Percentiles rank a stretch among this genome's conserved stretches.
Conservation (phyloP, 2,888 invertebrate species). For the Schizaphis graminum region DNA sequence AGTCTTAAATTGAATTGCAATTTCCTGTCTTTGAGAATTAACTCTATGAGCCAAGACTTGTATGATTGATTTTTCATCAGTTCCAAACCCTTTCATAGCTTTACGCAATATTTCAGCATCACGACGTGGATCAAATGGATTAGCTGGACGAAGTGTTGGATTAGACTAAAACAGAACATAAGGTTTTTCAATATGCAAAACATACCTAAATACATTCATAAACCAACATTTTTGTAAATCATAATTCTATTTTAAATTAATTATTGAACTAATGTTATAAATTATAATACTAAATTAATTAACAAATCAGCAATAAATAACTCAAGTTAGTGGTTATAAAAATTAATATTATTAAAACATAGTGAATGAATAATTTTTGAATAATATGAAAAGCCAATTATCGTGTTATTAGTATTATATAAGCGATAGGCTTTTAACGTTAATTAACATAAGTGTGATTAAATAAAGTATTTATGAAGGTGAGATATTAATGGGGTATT, state of each 20-base stretch:
- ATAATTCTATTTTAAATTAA: conserved; percentile 1
- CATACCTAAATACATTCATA: not conserved
- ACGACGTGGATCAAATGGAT: conserved; percentile 82
- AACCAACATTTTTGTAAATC: not conserved
- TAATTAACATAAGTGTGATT: conserved; percentile 5
- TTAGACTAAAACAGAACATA: conserved; percentile 74
- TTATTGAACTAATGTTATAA: conserved; percentile 9
- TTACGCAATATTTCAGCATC: conserved; percentile 87
- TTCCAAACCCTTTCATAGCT: conserved; percentile 94
- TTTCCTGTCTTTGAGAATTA: conserved; percentile 88
- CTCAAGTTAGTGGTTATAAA: not conserved
- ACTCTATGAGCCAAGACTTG: conserved; percentile 85
- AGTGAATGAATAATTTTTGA: not conserved
- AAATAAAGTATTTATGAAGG: conserved; percentile 2
- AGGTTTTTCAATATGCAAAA: conserved; percentile 4
- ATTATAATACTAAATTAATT: not conserved
- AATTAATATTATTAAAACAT: not conserved
- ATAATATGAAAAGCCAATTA: not conserved
- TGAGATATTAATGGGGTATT: not conserved
- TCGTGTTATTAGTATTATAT: not conserved
- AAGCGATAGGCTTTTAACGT: not conserved
- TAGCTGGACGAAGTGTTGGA: conserved; percentile 83
- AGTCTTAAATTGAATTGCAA: conserved; percentile 85
- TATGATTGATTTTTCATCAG: conserved; percentile 91
- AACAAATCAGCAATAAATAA: not conserved